Conservation (phyloP, 2,113 vertebrate genomes). For the Sinocyclocheilus grahami region DNA sequence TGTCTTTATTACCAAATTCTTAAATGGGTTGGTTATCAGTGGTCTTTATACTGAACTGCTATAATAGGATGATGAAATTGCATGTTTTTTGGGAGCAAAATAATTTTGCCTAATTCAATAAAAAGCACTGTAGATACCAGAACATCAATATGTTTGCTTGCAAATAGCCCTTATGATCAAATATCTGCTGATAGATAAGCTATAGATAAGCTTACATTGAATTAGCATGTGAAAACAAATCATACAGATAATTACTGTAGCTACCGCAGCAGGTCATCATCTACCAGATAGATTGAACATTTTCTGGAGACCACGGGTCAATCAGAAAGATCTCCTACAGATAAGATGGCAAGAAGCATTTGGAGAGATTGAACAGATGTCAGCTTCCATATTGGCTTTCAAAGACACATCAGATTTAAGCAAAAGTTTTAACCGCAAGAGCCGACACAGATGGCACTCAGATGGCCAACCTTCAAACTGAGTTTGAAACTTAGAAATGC, state of each 20-base stretch:
- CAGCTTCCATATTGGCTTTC: constrained; percentile 11
- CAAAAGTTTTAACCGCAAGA: constrained; percentile 22
- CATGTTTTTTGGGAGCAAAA: background rate
- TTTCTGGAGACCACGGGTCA: constrained; percentile 6
- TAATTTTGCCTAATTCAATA: background rate
- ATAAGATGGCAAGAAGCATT: constrained; percentile 25
- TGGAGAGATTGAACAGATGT: constrained; percentile 22
- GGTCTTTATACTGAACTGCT: constrained; percentile 77
- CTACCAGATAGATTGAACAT: background rate
- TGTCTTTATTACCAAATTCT: no score
- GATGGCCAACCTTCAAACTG: background rate
- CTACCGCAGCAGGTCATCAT: background rate
- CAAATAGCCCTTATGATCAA: constrained; percentile 22
- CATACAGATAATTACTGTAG: background rate
- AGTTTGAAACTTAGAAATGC: constrained; percentile 22
- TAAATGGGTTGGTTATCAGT: background rate
- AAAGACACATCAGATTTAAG: constrained; percentile 5
- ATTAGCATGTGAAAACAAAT: background rate
- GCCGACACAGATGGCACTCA: constrained; percentile 21
- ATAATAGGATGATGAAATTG: constrained; percentile 71
- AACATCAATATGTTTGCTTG: constrained; percentile 59
- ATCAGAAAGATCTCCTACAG: background rate
- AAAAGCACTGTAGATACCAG: background rate
- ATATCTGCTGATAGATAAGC: background rate
- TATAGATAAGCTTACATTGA: background rate